phyloP scores from a whole-genome alignment of 2,113 vertebrate species.

The Macrotus californicus region DNA sequence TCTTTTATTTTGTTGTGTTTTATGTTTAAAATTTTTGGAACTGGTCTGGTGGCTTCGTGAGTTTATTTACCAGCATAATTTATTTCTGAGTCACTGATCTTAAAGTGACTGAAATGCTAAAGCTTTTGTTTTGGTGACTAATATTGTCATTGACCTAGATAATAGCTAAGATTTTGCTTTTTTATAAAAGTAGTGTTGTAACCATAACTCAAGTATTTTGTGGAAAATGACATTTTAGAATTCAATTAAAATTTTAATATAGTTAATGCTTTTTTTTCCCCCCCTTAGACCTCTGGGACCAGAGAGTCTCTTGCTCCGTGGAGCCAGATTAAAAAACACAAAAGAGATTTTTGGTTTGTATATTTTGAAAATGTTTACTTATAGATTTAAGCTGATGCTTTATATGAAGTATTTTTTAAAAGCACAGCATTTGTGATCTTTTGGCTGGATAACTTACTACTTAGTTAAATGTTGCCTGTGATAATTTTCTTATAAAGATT shows the following conservation, averaged over 20 bases:
- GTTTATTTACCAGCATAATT: slow-evolving; percentile 16
- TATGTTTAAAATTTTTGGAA: slow-evolving; percentile 41
- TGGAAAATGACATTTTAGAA: slow-evolving; percentile 43
- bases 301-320: slow-evolving; percentile 96
- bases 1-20: slow-evolving; percentile 45
- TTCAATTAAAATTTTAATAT: slow-evolving; percentile 37
- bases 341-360: slow-evolving; percentile 97
- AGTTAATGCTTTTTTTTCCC: slow-evolving; percentile 41
- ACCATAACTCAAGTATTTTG: slow-evolving; percentile 6
- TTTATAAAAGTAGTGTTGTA: slow-evolving; percentile 30
- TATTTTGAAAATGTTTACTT: slow-evolving; percentile 64
- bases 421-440: slow-evolving; percentile 16
- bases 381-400: slow-evolving; percentile 39
- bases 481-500: slow-evolving; percentile 37
- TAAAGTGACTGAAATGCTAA: slow-evolving; percentile 44
- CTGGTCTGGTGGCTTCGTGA: slow-evolving; percentile 13
- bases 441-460: slow-evolving; percentile 9
- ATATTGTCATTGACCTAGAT: neutral
- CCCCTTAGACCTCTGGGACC: slow-evolving; percentile 91
- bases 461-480: neutral
- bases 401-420: slow-evolving; percentile 22
- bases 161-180: slow-evolving; percentile 36
- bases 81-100: slow-evolving; percentile 37
- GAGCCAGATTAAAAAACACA: slow-evolving; percentile 98
- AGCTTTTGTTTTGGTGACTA: slow-evolving; percentile 38